Conservation (phyloP, 2,888 invertebrate genomes). For the Argyresthia goedartella region DNA sequence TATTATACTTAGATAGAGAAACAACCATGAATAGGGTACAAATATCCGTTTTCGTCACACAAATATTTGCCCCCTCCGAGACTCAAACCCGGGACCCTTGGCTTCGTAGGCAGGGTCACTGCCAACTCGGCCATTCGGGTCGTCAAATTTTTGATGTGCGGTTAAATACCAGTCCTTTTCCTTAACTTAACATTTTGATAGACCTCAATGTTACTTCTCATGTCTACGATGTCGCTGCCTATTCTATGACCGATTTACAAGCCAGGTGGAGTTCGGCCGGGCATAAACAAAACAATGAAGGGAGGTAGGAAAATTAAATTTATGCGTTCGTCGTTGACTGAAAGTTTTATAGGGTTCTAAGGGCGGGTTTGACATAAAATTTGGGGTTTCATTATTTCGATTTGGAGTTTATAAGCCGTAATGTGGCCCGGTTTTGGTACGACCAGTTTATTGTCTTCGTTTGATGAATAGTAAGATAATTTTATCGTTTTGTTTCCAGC, state of each 20-base stretch:
- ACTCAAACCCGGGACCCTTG: no score
- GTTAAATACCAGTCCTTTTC: no score
- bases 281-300: constrained; percentile 38
- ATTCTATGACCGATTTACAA: neutral
- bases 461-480: no score
- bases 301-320: constrained; percentile 35
- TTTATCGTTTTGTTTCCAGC: no score
- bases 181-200: neutral
- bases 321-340: constrained; percentile 39
- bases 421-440: neutral
- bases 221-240: neutral
- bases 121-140: no score
- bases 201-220: neutral
- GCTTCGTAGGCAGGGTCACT: no score
- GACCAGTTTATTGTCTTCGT: no score
- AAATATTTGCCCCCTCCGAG: no score
- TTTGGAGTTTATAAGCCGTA: neutral
- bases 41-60: no score
- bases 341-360: constrained; percentile 43
- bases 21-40: no score
- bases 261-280: constrained; percentile 36
- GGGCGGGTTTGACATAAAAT: constrained; percentile 35
- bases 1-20: no score
- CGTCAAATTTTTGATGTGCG: no score
- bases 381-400: constrained; percentile 25